phyloP scores from a whole-genome alignment of 2,113 vertebrate species.

The Melanostigma gelatinosum region DNA sequence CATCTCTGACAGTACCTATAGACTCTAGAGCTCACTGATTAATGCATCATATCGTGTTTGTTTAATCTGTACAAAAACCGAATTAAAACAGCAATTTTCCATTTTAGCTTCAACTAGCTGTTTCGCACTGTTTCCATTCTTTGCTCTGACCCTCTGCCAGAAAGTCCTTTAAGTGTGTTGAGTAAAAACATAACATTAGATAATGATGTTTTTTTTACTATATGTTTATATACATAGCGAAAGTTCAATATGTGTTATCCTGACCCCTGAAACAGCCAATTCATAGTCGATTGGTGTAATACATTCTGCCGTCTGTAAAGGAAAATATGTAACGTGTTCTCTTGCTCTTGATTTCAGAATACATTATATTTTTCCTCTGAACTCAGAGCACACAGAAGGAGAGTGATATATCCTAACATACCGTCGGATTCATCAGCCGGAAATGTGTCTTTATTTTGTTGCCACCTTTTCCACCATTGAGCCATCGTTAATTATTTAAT shows the following conservation, averaged over 20 bases:
- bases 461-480: constrained; percentile 15
- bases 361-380: constrained; percentile 22
- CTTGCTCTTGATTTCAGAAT: constrained; percentile 34
- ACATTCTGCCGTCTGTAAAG: background rate
- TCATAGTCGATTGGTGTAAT: background rate
- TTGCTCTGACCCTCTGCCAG: background rate
- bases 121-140: background rate
- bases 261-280: too few relatives aligned
- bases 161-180: background rate
- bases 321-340: background rate
- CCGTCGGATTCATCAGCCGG: background rate
- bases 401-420: constrained; percentile 17
- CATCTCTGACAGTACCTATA: background rate
- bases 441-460: constrained; percentile 32
- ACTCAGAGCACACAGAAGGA: background rate
- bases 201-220: background rate
- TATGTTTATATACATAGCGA: background rate
- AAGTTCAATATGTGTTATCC: background rate
- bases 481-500: constrained; percentile 44
- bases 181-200: background rate
- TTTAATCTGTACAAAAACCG: background rate
- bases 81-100: background rate
- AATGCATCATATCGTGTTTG: too few relatives aligned
- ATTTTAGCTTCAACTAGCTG: background rate
- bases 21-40: background rate